These are phyloP conservation scores for Xiphophorus maculatus DNA, from an alignment of 2,113 vertebrate species.

Conservation along the genomic window DNA sequence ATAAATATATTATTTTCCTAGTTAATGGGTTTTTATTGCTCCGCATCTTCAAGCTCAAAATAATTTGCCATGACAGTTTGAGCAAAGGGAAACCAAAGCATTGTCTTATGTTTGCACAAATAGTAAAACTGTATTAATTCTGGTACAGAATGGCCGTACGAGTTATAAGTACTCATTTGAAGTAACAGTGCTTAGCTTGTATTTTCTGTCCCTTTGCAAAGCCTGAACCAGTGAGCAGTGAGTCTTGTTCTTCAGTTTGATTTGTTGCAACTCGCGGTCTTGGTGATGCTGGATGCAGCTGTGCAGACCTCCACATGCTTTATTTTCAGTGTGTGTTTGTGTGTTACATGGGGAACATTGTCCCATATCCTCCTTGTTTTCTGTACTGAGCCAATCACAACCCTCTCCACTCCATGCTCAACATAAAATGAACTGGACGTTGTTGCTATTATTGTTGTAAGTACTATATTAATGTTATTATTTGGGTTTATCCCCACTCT, in stretches of 20 bases:
- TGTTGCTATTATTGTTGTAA: conserved; percentile 80
- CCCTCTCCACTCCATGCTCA: conserved; percentile 68
- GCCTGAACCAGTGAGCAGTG: not conserved
- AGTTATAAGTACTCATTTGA: not conserved
- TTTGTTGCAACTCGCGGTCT: not conserved
- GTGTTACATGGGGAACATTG: conserved; percentile 64
- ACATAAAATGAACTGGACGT: conserved; percentile 80
- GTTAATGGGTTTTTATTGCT: not conserved
- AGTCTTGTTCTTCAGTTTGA: not conserved
- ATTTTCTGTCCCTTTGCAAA: not conserved
- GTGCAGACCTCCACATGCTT: not conserved
- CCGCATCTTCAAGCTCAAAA: too few relatives aligned
- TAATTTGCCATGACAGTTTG: not conserved
- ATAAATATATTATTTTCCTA: not conserved
- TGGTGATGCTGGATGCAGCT: not conserved
- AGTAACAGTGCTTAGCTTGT: not conserved
- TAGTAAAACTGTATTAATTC: not conserved
- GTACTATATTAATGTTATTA: conserved; percentile 64
- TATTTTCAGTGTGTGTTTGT: not conserved
- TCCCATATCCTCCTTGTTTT: conserved; percentile 63
- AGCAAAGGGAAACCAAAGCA: not conserved
- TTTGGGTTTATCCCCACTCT: conserved; percentile 35
- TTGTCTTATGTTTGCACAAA: not conserved
- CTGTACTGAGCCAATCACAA: conserved; percentile 78
- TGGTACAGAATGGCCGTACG: not conserved